Evolutionary conservation across 2,888 invertebrate genomes (phyloP).

Genomic region (Leptothorax acervorum): DNA sequence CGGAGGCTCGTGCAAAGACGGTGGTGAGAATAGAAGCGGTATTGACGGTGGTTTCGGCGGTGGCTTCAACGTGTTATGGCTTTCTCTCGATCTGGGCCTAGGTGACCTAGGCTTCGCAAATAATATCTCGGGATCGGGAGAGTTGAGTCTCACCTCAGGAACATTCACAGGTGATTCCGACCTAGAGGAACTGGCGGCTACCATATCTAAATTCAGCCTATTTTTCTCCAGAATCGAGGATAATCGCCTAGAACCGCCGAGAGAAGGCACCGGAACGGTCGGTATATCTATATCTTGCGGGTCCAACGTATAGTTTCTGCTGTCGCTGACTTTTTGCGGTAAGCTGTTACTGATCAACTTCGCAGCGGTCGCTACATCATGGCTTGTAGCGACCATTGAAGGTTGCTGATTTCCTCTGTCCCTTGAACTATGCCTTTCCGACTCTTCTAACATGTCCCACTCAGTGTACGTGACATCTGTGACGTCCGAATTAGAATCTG

Average conservation of each 20-base stretch:
- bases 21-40: constrained; percentile 77
- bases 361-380: constrained; percentile 65
- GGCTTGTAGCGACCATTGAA: constrained; percentile 52
- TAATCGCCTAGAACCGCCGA: constrained; percentile 77
- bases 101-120: constrained; percentile 69
- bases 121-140: constrained; percentile 76
- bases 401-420: constrained; percentile 57
- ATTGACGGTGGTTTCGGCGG: constrained; percentile 61
- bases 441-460: constrained; percentile 76
- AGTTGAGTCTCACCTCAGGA: constrained; percentile 70
- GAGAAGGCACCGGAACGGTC: constrained; percentile 76
- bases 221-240: constrained; percentile 75
- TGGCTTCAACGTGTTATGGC: constrained; percentile 3
- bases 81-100: constrained; percentile 68
- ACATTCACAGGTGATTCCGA: constrained; percentile 68
- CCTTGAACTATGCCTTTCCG: constrained; percentile 58
- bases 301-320: constrained; percentile 16
- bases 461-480: constrained; percentile 57
- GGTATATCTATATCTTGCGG: constrained; percentile 78
- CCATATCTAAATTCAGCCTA: constrained; percentile 61
- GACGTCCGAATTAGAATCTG: constrained; percentile 46
- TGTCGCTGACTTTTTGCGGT: constrained; percentile 62
- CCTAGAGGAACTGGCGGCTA: constrained; percentile 15
- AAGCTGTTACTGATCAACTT: constrained; percentile 69
- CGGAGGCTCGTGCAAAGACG: constrained; percentile 80